Conservation (phyloP, 92 coral and sea anemone species). For the Siderastrea siderea region DNA sequence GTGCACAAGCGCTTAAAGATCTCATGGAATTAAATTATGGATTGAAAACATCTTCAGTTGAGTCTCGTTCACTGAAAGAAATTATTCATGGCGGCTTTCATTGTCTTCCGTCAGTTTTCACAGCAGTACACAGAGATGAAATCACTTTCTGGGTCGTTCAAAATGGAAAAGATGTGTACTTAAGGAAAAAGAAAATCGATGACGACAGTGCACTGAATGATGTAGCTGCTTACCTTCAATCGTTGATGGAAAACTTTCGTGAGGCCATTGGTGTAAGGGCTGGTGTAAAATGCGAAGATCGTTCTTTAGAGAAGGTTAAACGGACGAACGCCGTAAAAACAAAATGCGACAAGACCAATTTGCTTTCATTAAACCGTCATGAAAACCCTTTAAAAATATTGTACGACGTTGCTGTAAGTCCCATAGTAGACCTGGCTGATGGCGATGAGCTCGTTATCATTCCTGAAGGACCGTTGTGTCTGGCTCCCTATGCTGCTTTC, state of each 20-base stretch:
- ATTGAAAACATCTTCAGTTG: neutral
- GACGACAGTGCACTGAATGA: neutral
- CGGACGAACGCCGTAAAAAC: neutral
- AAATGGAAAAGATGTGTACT: neutral
- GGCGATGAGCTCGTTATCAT: constrained; percentile 9
- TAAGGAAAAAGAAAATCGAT: neutral
- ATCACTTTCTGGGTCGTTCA: neutral
- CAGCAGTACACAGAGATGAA: neutral
- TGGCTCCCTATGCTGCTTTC: constrained; percentile 13
- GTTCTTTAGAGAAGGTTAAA: neutral
- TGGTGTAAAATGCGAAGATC: neutral
- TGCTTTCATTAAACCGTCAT: neutral
- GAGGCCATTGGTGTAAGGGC: neutral
- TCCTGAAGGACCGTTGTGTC: neutral
- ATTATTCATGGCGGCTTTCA: neutral
- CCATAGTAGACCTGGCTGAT: neutral
- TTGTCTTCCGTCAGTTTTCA: neutral
- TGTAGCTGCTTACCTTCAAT: neutral
- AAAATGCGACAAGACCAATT: neutral
- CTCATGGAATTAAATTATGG: neutral
- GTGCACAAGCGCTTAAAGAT: constrained; percentile 16
- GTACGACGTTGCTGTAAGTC: neutral
- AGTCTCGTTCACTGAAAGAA: neutral
- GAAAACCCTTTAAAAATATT: neutral
- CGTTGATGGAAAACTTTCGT: neutral